Percentiles rank a stretch among this genome's conserved stretches.
Conservation (phyloP, 2,797 vertebrate species). For the Oreortyx pictus region DNA sequence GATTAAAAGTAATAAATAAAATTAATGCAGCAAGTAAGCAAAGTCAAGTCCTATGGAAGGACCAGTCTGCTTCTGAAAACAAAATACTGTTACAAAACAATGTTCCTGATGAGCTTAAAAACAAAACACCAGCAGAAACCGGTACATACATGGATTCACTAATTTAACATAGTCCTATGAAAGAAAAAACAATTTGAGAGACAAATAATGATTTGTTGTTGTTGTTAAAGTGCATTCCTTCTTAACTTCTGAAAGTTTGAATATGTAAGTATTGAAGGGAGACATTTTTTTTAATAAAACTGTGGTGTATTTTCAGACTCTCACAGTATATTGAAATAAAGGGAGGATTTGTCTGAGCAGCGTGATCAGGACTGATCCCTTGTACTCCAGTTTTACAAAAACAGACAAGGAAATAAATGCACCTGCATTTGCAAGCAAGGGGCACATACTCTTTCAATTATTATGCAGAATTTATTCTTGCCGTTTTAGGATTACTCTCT, state of each 20-base stretch:
- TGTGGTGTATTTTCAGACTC: background rate
- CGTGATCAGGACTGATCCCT: background rate
- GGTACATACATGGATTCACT: background rate
- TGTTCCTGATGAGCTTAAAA: background rate
- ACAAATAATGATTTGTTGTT: background rate
- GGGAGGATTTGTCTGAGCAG: background rate
- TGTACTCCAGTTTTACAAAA: background rate
- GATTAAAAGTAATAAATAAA: background rate
- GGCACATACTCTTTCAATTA: background rate
- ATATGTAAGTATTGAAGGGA: background rate
- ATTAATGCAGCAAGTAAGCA: background rate
- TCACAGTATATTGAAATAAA: background rate
- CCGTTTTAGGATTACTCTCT: background rate
- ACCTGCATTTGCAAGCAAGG: background rate
- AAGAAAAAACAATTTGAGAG: background rate
- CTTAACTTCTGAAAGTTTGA: background rate
- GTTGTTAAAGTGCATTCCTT: background rate
- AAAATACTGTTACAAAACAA: background rate
- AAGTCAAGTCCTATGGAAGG: background rate
- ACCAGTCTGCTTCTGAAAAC: constrained; percentile 1
- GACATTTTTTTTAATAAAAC: background rate
- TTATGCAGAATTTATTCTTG: background rate
- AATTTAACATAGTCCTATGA: background rate
- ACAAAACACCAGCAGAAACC: background rate
- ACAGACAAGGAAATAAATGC: background rate